Evolutionary conservation across 2,797 vertebrate species (phyloP), one percentile per base, ranked within the genome.

Genomic region (Neosilurus hyrtlii): DNA sequence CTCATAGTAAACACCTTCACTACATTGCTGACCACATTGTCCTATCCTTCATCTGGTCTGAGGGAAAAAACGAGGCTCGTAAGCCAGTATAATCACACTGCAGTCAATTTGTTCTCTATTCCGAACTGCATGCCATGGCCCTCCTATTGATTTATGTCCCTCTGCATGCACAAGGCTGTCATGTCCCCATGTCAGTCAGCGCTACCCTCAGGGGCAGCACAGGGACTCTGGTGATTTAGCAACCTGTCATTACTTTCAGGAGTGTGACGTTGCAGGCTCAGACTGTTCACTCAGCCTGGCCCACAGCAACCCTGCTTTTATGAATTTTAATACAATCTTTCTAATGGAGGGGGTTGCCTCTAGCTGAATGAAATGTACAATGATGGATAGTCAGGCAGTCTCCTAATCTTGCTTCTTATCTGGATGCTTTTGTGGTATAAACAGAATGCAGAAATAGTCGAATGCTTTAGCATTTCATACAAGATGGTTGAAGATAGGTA

Each of bases 61-160:
- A 66, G 57, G 59, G 35, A n/a, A 52, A 4, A 66, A 73, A 61
- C 84, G 66, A 78, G 35, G 67, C 82, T 81, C 72, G 84, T 93
- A 90, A 93, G 90, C 89, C 91, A 89, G 85, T 90, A 88, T 84
- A 88, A 87, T 89, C 90, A 90, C 86, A 86, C 91, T 71, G 54
- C 81, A 78, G 90, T 90, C 88, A 72, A 88, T 88, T 89, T 85
- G 66, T 88, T 88, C 89, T 77, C 85, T 67, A 82, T 74, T 66
- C 83, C 1, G 79, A 71, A 79, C 85, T 87, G 79, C 37, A 83
- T 83, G 84, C 83, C 83, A 71, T 82, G 78, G 88, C 87, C 89
- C 91, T 79, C 80, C 82, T 90, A 93, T 94, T 89, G 92, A 94
- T 93, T 92, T 87, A 85, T 90, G 91, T 89, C 88, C 79, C 83